Conservation (phyloP, 2,797 vertebrate genomes). For the Pelodytes ibericus region DNA sequence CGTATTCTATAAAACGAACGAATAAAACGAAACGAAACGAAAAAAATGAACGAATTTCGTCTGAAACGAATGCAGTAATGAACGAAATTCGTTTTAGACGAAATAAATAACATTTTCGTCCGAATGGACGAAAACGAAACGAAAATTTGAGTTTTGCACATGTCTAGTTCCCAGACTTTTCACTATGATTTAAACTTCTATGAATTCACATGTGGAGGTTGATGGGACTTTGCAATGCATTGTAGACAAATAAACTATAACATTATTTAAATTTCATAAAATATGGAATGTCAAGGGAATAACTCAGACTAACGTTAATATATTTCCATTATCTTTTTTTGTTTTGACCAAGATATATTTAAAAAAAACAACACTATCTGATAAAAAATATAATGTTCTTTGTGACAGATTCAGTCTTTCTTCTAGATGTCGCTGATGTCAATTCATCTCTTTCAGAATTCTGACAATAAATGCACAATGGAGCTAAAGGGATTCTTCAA, state of each 20-base stretch:
- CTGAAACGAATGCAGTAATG: too few species aligned
- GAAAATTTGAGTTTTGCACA: too few species aligned
- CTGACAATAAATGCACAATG: neutral
- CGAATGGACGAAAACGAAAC: too few species aligned
- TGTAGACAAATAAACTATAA: neutral
- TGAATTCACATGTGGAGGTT: neutral
- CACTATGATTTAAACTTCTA: neutral
- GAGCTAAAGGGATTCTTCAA: slow-evolving; percentile 22
- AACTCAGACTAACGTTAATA: slow-evolving; percentile 58
- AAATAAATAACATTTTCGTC: too few species aligned
- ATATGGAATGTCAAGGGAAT: slow-evolving; percentile 60
- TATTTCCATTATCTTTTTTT: slow-evolving; percentile 54
- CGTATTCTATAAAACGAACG: too few species aligned
- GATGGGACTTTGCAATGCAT: neutral
- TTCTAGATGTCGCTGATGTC: slow-evolving; percentile 56
- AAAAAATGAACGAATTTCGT: too few species aligned
- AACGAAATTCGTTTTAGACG: too few species aligned
- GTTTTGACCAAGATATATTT: slow-evolving; percentile 63
- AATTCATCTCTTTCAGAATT: slow-evolving; percentile 46
- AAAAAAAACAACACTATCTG: slow-evolving; percentile 61
- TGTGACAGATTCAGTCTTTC: slow-evolving; percentile 63
- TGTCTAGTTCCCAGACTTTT: too few species aligned
- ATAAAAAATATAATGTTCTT: slow-evolving; percentile 61
- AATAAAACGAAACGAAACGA: too few species aligned
- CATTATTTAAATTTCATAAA: slow-evolving; percentile 63